Conservation (phyloP, 23 tunicate genomes). For the Pegea sp. region DNA sequence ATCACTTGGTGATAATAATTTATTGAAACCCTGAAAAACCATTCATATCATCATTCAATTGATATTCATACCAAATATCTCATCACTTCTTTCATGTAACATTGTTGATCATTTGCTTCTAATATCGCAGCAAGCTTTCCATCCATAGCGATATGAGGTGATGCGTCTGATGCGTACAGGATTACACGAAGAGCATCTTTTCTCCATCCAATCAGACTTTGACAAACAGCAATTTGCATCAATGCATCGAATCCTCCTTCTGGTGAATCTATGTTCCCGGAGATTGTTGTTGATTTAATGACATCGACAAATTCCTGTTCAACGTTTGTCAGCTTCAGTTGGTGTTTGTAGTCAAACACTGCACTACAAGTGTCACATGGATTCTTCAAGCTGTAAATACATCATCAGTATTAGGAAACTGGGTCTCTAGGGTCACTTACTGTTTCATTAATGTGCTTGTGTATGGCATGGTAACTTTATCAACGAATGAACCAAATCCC, state of each 20-base stretch:
- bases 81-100: constrained; percentile 43
- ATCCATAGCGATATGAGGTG: constrained; percentile 77
- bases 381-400: constrained; percentile 18
- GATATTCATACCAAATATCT: too few relatives aligned
- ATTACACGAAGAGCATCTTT: constrained; percentile 34
- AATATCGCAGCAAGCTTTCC: constrained; percentile 85
- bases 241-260: constrained; percentile 84
- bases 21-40: too few relatives aligned
- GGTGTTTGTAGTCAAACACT: constrained; percentile 69
- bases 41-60: too few relatives aligned
- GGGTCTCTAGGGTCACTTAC: too few relatives aligned
- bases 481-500: constrained; percentile 71
- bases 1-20: constrained; percentile 9
- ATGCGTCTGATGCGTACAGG: constrained; percentile 53
- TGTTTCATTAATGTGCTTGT: constrained; percentile 51
- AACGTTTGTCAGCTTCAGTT: constrained; percentile 21
- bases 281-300: constrained; percentile 21
- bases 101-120: constrained; percentile 66
- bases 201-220: too few relatives aligned
- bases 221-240: constrained; percentile 86
- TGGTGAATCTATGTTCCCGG: constrained; percentile 72
- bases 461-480: constrained; percentile 62
- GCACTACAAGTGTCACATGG: constrained; percentile 70
- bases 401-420: too few relatives aligned
- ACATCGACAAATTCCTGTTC: constrained; percentile 12